Conservation (phyloP, 2,113 vertebrate species). For the Sylvilagus bachmani region DNA sequence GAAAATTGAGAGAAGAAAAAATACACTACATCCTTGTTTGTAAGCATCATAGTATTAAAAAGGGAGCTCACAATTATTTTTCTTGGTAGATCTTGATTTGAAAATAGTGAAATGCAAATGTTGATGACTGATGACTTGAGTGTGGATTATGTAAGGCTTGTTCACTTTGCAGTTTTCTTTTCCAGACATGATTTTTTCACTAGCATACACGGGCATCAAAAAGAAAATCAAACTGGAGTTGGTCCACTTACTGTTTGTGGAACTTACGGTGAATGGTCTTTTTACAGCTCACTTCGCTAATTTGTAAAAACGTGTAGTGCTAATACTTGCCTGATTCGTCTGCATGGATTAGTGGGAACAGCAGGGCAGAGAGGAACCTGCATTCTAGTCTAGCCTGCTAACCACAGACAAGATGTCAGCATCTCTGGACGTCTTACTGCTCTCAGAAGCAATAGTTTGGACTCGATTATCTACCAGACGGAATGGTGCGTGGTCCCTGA, state of each 20-base stretch:
- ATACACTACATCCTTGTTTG: neutral
- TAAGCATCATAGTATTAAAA: neutral
- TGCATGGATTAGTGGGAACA: neutral
- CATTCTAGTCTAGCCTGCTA: neutral
- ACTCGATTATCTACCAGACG: neutral
- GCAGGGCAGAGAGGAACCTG: neutral
- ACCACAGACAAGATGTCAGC: neutral
- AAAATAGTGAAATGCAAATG: conserved; percentile 47
- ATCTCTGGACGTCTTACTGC: neutral
- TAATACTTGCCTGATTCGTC: neutral
- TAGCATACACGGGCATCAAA: neutral
- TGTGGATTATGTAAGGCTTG: neutral
- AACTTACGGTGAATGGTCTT: neutral
- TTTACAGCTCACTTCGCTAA: neutral
- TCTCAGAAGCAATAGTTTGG: neutral
- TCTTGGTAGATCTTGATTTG: neutral
- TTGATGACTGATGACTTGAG: neutral
- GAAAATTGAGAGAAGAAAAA: conserved; percentile 37
- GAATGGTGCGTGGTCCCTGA: neutral
- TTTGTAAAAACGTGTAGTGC: neutral
- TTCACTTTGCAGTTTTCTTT: neutral
- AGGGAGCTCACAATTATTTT: neutral
- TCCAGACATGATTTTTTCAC: neutral
- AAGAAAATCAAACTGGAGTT: neutral
- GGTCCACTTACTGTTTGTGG: neutral